Evolutionary conservation across 2,113 vertebrate species (phyloP), one percentile per base, ranked within the genome.

Genomic region (Halcyon senegalensis): DNA sequence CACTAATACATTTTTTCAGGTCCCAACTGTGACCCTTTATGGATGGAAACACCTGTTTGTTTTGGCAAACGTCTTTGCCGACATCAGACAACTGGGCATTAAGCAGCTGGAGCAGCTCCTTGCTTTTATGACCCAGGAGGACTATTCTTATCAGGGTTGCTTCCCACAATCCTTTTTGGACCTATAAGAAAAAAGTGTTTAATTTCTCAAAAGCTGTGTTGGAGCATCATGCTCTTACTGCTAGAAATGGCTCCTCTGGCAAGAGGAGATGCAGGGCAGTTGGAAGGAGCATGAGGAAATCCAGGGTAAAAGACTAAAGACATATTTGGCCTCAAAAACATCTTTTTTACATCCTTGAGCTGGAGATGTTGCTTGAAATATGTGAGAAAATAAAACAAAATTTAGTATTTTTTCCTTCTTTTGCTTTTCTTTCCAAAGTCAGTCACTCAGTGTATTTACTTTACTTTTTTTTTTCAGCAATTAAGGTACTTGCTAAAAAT

Each of bases 41-140:
- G 37, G 80, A 63, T 87, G 80, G 91, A 89, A 97, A 84, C 87
- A 95, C 91, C 91, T 96, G 94, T 91, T 92, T 95, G 69, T 78
- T 91, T 90, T 95, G 96, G 94, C 94, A 95, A 89, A 96, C 5
- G 0, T 39, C 84, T 92, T 84, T 78, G 51, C 84, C 28, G 5
- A 60, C 86, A 87, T 78, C 73, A 66, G 91, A 94, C 91, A 97
- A 92, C 84, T 95, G 93, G 43, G 58, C 58, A 91, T 78, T 84
- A 67, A 93, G 77, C 92, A 95, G 91, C 94, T 91, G 86, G 93
- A 96, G 79, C 0, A 0, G 64, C 68, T 89, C 64, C 88, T 96
- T 90, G 93, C 60, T 80, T 93, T 84, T 78, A 67, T 84, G 76
- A 94, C 85, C 91, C 39, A 87, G 84, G 58, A 75, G 67, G 37